Percentiles rank a stretch among this genome's conserved stretches.
phyloP scores from a whole-genome alignment of 1,140 invertebrate genomes.

The Nasonia giraulti region DNA sequence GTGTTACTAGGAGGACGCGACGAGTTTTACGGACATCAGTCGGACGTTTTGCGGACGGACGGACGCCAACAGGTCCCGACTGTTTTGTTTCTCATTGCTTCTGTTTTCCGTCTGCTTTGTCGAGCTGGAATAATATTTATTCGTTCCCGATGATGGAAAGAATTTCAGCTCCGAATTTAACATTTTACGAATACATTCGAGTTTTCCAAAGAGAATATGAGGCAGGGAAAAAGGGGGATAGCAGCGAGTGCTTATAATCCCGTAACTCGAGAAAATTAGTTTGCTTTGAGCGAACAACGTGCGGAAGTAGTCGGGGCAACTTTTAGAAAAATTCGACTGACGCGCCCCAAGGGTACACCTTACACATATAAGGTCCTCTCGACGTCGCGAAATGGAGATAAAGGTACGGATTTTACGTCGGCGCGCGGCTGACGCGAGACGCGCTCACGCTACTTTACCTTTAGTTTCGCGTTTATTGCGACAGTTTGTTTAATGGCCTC shows the following conservation, averaged over 20 bases:
- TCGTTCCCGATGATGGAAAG: too few species aligned
- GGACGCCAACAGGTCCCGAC: not conserved
- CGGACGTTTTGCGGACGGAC: not conserved
- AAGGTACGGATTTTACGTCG: slow-evolving; percentile 31
- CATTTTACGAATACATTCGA: too few species aligned
- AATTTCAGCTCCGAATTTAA: too few species aligned
- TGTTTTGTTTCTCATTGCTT: not conserved
- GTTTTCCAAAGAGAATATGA: too few species aligned
- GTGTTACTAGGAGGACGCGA: not conserved
- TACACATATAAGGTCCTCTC: not conserved
- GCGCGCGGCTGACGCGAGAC: not conserved
- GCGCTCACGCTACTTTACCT: slow-evolving; percentile 16
- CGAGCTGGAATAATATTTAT: too few species aligned
- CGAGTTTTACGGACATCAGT: not conserved
- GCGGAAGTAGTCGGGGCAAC: not conserved
- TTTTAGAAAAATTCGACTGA: slow-evolving; percentile 32
- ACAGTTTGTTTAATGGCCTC: slow-evolving; percentile 35
- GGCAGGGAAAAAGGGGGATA: too few species aligned
- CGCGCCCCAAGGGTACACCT: not conserved
- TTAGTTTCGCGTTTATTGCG: slow-evolving; percentile 39
- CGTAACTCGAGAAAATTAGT: not conserved
- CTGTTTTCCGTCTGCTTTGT: not conserved
- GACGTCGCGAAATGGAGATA: slow-evolving; percentile 5
- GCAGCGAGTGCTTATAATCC: not conserved
- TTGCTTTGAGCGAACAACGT: slow-evolving; percentile 1